Base-by-base conservation (phyloP, 2,888 invertebrate species). In the Phrixothrix hirtus region DNA sequence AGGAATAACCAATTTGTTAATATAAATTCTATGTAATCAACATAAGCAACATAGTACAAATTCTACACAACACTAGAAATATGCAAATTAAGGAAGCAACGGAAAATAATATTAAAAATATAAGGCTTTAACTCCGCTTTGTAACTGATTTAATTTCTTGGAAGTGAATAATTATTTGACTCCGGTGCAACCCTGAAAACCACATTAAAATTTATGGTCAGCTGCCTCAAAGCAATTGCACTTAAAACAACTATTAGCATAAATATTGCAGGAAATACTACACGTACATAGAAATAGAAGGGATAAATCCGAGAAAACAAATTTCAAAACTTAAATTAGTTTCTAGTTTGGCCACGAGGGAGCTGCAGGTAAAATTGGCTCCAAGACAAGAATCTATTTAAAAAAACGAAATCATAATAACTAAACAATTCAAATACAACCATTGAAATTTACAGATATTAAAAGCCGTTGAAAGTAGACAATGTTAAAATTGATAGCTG, bases 281-380 rank as follows among this genome's bases (percentile, higher is more conserved):
- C 46, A 53, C 47, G 53, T 53, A 38, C 15, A 37, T 41, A n/a
- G 37, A 39, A 48, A 29, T 39, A 36, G 37, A 36, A 49, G 21
- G 48, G 53, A 53, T 53, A 53, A 53, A 53, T 53, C 52, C 54
- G 50, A 53, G 61, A 63, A 68, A 68, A 64, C 66, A 61, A 66
- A 63, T 66, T 67, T 66, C 66, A 66, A 68, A 70, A 70, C 70
- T 70, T 70, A 70, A 70, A 70, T 70, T 70, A 70, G 70, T 70
- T 65, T 63, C 68, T 70, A 70, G 70, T 70, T 65, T 63, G 59
- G 65, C 62, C 69, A 63, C 54, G 46, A 48, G 70, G 69, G 69
- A 68, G 41, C 52, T 42, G 52, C 62, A 67, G 64, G 66, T 67
- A 62, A 62, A 63, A 64, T 62, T 65, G 59, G 62, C 52, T 60